These are phyloP conservation scores for Chelmon rostratus DNA, from an alignment of 2,797 vertebrate species.

Conservation along the genomic window DNA sequence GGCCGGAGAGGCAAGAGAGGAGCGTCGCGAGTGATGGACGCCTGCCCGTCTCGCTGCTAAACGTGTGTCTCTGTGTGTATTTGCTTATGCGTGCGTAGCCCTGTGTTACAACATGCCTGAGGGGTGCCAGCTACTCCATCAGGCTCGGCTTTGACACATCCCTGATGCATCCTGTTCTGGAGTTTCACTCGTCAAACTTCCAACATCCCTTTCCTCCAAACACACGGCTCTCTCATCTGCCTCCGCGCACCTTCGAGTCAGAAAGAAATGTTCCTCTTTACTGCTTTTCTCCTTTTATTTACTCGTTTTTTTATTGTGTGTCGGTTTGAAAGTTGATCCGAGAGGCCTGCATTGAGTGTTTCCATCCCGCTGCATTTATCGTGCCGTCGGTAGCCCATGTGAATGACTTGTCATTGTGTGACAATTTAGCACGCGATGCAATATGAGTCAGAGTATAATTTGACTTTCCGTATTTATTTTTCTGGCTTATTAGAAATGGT, in stretches of 20 bases:
- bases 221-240: constrained; percentile 47
- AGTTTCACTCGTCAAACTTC: constrained; percentile 65
- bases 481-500: constrained; percentile 76
- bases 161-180: constrained; percentile 77
- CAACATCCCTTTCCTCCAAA: constrained; percentile 68
- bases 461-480: constrained; percentile 80
- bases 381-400: constrained; percentile 19
- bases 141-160: constrained; percentile 70
- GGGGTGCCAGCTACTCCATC: constrained; percentile 73
- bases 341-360: constrained; percentile 8
- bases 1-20: constrained; percentile 46
- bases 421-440: constrained; percentile 61
- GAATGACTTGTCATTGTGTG: constrained; percentile 62
- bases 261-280: constrained; percentile 40
- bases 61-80: constrained; percentile 27
- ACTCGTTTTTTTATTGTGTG: constrained; percentile 24
- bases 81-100: constrained; percentile 39
- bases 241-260: constrained; percentile 21
- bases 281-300: constrained; percentile 30
- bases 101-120: constrained; percentile 36
- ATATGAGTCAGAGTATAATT: constrained; percentile 68
- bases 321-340: constrained; percentile 33
- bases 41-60: constrained; percentile 66
- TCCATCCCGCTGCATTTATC: constrained; percentile 59
- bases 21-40: constrained; percentile 67